Base-by-base conservation (phyloP, 2,888 invertebrate genomes). In the Tyria jacobaeae region DNA sequence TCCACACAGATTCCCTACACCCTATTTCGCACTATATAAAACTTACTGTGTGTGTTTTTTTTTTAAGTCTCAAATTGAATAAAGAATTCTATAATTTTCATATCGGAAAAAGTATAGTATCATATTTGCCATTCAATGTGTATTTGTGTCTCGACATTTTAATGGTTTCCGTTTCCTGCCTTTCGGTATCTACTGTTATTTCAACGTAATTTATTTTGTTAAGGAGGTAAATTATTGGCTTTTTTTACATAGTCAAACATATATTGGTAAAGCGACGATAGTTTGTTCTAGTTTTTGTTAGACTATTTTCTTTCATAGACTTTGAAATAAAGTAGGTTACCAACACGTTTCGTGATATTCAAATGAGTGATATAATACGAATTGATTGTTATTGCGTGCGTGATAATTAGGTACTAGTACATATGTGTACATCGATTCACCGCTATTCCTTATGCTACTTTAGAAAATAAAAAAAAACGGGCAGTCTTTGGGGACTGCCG, bases 81-180 rank as follows among this genome's bases (percentile, higher is more conserved):
- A 7, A 31, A 31, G 27, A 31, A 31, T 31, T 31, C 10, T n/a
- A n/a, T 12, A 12, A 21, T 25, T 25, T 14, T 39, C 12, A 39
- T 41, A 41, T 5, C 10, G 25, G 25, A 25, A 25, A 17, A 31
- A 37, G 48, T 31, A 10, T 51, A 5, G 35, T 44, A 27, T 27
- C 52, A 60, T 62, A 61, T 44, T 54, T 41, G 41, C 50, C n/a
- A 27, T 44, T 41, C 56, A 41, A n/a, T 37, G 54, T 2, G 61
- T 44, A 64, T 21, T 61, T 71, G 57, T 76, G 68, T 66, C 62
- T 37, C 64, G 49, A 25, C 50, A 41, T 52, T 25, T 60, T 62
- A 61, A 56, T 52, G 48, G 66, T 68, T 76, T 74, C 71, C 77
- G 67, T 60, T 67, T 75, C 71, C 75, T 68, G 57, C 56, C 62